These are phyloP conservation scores for Empidonax alnorum DNA, from an alignment of 2,113 vertebrate genomes.

Conservation along the genomic window DNA sequence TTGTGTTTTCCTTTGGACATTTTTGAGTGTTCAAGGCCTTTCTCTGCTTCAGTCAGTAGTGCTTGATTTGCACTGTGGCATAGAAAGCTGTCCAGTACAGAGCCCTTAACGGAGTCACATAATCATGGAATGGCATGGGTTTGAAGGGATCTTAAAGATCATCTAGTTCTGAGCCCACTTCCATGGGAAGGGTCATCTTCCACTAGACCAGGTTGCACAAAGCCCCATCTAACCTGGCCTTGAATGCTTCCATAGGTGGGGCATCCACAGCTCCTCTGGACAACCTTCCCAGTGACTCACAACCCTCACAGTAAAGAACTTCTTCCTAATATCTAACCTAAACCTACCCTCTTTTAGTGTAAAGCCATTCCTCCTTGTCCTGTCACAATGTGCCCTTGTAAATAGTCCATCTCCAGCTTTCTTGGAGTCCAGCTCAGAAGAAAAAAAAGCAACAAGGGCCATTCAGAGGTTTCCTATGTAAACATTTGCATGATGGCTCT, in stretches of 20 bases:
- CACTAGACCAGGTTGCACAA: not conserved
- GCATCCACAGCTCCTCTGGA: not conserved
- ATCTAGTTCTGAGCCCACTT: not conserved
- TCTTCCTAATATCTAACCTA: not conserved
- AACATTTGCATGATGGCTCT: not conserved
- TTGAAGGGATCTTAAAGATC: not conserved
- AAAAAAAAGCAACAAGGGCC: not conserved
- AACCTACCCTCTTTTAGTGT: not conserved
- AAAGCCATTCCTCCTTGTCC: not conserved
- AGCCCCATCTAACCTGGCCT: not conserved
- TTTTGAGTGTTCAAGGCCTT: not conserved
- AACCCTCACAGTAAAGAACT: not conserved
- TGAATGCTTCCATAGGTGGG: not conserved
- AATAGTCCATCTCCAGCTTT: not conserved
- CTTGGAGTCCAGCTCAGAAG: not conserved
- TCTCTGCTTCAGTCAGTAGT: not conserved
- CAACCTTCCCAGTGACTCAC: not conserved
- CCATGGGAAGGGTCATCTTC: not conserved
- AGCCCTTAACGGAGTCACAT: not conserved
- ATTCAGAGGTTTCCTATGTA: not conserved
- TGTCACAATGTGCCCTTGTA: accelerated
- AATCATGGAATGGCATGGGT: not conserved
- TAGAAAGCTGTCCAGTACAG: not conserved
- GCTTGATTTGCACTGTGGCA: not conserved
- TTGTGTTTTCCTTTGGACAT: not conserved